Conservation (phyloP, 2,888 invertebrate species). For the Epistrophella euchroma region DNA sequence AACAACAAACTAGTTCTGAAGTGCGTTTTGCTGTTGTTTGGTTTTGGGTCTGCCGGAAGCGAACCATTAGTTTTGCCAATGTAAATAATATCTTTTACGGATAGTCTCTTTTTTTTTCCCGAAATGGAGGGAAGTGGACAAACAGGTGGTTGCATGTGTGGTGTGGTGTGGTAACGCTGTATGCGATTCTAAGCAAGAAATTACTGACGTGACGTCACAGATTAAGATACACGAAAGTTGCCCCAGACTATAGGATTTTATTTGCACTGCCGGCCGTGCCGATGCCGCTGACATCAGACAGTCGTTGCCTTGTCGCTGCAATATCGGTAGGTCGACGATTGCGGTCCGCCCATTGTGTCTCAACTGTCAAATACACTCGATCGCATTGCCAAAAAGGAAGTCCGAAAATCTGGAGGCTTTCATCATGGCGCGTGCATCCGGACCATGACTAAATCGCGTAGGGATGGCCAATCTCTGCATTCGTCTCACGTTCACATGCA, state of each 20-base stretch:
- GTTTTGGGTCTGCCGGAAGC: conserved; percentile 66
- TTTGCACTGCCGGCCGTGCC: not conserved
- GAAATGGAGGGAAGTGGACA: conserved; percentile 52
- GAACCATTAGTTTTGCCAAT: conserved; percentile 48
- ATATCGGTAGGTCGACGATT: conserved; percentile 25
- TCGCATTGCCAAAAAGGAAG: conserved; percentile 65
- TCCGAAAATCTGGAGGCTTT: conserved; percentile 69
- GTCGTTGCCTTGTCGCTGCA: conserved; percentile 8
- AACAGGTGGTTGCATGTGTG: conserved; percentile 54
- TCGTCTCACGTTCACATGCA: conserved; percentile 65
- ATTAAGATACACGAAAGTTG: conserved; percentile 57
- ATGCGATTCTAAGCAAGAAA: conserved; percentile 34
- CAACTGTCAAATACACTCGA: conserved; percentile 47
- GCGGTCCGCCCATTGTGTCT: conserved; percentile 56
- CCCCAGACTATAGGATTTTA: conserved; percentile 41
- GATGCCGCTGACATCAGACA: not conserved
- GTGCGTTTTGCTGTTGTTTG: conserved; percentile 63
- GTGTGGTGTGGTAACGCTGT: not conserved
- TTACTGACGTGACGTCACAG: conserved; percentile 58
- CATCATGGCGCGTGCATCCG: conserved; percentile 67
- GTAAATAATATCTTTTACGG: conserved; percentile 38
- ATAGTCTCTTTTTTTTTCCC: conserved; percentile 17
- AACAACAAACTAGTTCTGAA: conserved; percentile 57
- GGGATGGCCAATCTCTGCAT: conserved; percentile 54
- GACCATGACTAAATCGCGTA: conserved; percentile 56